Percentiles rank a stretch among this genome's conserved stretches.
phyloP scores from a whole-genome alignment of 2,888 invertebrate genomes.

The Hypolimnas misippus region DNA sequence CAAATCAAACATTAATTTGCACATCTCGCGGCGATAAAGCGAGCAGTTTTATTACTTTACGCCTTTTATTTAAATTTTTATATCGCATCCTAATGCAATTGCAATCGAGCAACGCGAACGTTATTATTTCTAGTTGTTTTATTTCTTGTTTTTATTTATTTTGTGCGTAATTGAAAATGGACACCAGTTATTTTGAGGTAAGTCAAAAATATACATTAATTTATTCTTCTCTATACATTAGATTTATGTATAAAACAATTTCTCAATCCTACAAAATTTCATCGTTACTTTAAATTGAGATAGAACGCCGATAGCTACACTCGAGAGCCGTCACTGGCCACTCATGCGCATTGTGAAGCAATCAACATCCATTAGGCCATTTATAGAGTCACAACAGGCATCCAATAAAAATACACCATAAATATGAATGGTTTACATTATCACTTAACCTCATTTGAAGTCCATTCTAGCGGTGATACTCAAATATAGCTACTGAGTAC shows the following conservation, averaged over 20 bases:
- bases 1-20: slow-evolving; percentile 76
- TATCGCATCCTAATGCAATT: slow-evolving; percentile 79
- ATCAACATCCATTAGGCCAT: slow-evolving; percentile 77
- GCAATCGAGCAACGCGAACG: slow-evolving; percentile 74
- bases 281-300: slow-evolving; percentile 29
- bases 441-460: slow-evolving; percentile 42
- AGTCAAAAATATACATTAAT: slow-evolving; percentile 21
- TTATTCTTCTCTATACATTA: background rate
- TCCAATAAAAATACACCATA: slow-evolving; percentile 58
- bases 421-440: slow-evolving; percentile 41
- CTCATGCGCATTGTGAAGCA: slow-evolving; percentile 75
- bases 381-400: slow-evolving; percentile 66
- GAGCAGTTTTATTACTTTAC: slow-evolving; percentile 70
- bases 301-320: slow-evolving; percentile 42
- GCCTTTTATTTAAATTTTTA: slow-evolving; percentile 74
- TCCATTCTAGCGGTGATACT: slow-evolving; percentile 28
- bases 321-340: slow-evolving; percentile 44
- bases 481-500: slow-evolving; percentile 32
- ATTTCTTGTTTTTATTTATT: slow-evolving; percentile 68
- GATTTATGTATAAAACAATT: background rate
- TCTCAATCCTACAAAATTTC: background rate
- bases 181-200: slow-evolving; percentile 32
- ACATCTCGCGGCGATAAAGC: slow-evolving; percentile 71
- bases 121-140: slow-evolving; percentile 66
- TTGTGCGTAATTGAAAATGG: slow-evolving; percentile 45